Base-by-base conservation (phyloP, 1,140 invertebrate species). In the Octopus sinensis region DNA sequence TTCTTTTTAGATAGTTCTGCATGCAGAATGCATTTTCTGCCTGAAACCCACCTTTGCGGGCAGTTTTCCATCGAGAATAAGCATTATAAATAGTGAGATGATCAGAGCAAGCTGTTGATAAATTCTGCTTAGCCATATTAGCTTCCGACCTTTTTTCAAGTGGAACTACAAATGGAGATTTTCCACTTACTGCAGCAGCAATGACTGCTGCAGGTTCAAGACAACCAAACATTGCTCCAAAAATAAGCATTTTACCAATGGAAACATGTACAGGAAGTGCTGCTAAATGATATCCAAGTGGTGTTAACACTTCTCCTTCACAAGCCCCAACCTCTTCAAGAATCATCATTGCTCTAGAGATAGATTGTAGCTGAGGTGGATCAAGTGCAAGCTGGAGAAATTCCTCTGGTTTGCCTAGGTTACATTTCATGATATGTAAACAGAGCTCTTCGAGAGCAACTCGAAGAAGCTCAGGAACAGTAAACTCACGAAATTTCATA, bases 191-290 rank as follows among this genome's bases (percentile, higher is more conserved):
- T 10, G 87, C 84, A 13, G 89, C 88, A 68, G 88, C 89, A 76
- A 90, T 88, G 6, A 90, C 86, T 76, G 89, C 87, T 80, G 88
- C 85, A 80, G 87, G 88, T 75, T 90, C 88, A 23, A 90, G 79
- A 80, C 89, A 90, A 23, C 88, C 89, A 84, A 90, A 87, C 13
- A 90, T 84, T 10, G 89, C 87, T 71, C 84, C 88, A 85, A 86
- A 94, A 10, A 98, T 94, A 53, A 99, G 91, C 94, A 99, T 98
- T 92, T 99, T 99, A 0, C 97, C 98, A 81, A 99, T 94, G 0
- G 94, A 93, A 68, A 99, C 94, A 89, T 99, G 96, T 10, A 99
- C 96, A 4, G 98, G 98, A 23, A 99, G 90, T 85, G 94, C 94
- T 12, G 97, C 93, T 53, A 99, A 90, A 54, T 96, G 94, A 88